Conservation (phyloP, 2,797 vertebrate species). For the Eutrigla gurnardus region DNA sequence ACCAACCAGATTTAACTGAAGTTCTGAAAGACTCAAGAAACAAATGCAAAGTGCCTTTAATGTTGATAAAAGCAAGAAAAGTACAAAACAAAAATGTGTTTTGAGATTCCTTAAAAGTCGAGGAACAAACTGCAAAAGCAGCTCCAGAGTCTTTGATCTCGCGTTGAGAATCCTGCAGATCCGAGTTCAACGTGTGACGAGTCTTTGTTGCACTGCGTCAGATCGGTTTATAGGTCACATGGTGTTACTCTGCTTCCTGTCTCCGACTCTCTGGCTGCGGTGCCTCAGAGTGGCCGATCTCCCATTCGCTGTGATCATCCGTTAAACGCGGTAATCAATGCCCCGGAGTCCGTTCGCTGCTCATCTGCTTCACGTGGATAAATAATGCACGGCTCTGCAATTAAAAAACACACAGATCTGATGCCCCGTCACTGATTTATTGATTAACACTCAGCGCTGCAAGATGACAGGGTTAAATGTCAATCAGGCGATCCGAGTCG, state of each 20-base stretch:
- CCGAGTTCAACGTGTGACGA: background rate
- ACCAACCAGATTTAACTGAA: too few species aligned
- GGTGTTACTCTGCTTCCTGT: background rate
- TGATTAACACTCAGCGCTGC: conserved; percentile 74
- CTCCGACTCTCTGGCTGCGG: background rate
- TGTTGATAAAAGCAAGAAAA: background rate
- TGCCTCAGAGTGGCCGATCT: conserved; percentile 44
- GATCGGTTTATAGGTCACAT: background rate
- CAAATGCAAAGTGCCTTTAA: background rate
- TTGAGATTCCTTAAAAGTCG: background rate
- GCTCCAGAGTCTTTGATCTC: background rate
- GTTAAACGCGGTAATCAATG: conserved; percentile 76
- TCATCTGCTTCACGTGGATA: conserved; percentile 67
- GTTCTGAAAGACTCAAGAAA: background rate
- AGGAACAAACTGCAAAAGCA: background rate
- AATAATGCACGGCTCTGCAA: conserved; percentile 83
- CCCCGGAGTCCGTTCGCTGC: conserved; percentile 56
- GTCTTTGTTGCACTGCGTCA: too few species aligned
- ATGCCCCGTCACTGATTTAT: conserved; percentile 83
- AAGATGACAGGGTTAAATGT: conserved; percentile 83
- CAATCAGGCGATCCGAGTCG: conserved; percentile 82
- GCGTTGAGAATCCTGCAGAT: too few species aligned
- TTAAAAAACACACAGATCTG: conserved; percentile 80
- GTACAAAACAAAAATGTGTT: background rate
- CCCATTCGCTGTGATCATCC: conserved; percentile 70